These are phyloP conservation scores for Neoseiulus cucumeris DNA, from an alignment of 1,140 invertebrate genomes.

Conservation along the genomic window DNA sequence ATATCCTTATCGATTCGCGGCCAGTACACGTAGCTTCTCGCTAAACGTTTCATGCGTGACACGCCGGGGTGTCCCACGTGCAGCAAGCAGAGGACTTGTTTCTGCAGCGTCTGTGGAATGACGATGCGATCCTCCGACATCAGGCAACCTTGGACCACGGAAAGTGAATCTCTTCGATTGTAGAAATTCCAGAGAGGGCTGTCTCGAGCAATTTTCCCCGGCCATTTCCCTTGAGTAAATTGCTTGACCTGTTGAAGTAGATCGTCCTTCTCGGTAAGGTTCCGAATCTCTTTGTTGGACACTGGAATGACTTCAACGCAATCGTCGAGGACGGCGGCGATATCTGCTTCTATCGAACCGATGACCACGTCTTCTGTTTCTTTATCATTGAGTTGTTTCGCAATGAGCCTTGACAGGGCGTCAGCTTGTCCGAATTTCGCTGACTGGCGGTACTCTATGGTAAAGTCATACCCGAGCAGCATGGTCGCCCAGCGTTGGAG, in stretches of 20 bases:
- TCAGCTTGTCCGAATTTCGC: conserved; percentile 20
- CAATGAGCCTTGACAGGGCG: conserved; percentile 16
- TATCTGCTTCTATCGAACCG: not conserved
- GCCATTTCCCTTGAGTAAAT: not conserved
- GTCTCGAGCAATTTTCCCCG: not conserved
- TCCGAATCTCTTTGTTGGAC: not conserved
- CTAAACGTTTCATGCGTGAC: conserved; percentile 27
- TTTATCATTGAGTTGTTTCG: not conserved
- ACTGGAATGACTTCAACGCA: not conserved
- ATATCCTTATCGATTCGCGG: conserved; percentile 28
- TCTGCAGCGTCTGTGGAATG: conserved; percentile 21
- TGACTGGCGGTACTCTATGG: conserved; percentile 22
- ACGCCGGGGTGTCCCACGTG: conserved; percentile 29
- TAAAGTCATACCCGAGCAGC: conserved; percentile 25
- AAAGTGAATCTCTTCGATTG: conserved; percentile 6
- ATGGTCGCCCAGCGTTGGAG: conserved; percentile 26
- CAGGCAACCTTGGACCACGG: conserved; percentile 15
- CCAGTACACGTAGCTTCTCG: conserved; percentile 30
- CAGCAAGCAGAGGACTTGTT: conserved; percentile 23
- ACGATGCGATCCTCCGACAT: conserved; percentile 24
- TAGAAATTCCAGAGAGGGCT: not conserved
- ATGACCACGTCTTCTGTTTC: not conserved
- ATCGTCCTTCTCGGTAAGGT: not conserved
- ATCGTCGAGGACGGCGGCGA: not conserved
- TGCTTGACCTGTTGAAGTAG: not conserved